Percentiles rank a stretch among this genome's conserved stretches.
Conservation (phyloP, 1,140 invertebrate species). For the Brachionus sp. region DNA sequence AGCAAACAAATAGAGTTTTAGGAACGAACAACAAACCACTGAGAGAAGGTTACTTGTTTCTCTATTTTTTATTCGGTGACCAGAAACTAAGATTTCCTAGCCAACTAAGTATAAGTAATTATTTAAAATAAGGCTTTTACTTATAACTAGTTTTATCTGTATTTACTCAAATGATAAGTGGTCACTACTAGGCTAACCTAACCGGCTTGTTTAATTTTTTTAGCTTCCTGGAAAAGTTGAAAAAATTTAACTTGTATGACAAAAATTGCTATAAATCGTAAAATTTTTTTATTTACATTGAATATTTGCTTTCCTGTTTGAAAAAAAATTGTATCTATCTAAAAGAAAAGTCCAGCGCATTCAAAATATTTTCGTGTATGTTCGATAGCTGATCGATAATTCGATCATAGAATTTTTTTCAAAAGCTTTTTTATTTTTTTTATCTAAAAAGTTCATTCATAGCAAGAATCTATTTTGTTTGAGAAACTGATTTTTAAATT, state of each 20-base stretch:
- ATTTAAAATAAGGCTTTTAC: neutral
- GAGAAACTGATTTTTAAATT: too few relatives aligned
- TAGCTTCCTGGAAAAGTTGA: neutral
- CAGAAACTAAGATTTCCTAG: constrained; percentile 6
- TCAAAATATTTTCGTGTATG: neutral
- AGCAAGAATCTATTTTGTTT: neutral
- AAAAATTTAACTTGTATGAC: neutral
- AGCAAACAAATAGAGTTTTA: constrained; percentile 4
- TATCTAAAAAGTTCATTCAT: neutral
- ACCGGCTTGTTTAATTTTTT: neutral
- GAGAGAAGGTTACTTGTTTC: neutral
- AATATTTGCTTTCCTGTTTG: neutral
- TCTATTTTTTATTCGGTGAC: neutral
- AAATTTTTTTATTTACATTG: neutral
- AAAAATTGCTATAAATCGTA: neutral
- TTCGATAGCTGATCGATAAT: neutral
- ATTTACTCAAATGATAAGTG: neutral
- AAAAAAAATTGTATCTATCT: neutral
- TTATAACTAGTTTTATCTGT: neutral
- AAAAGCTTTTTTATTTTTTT: neutral
- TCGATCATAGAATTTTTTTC: neutral
- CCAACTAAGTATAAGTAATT: neutral
- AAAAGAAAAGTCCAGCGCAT: neutral
- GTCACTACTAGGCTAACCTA: neutral
- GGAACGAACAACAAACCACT: constrained; percentile 2